Conservation (phyloP, 2,113 vertebrate species). For the Oncorhynchus kisutch region DNA sequence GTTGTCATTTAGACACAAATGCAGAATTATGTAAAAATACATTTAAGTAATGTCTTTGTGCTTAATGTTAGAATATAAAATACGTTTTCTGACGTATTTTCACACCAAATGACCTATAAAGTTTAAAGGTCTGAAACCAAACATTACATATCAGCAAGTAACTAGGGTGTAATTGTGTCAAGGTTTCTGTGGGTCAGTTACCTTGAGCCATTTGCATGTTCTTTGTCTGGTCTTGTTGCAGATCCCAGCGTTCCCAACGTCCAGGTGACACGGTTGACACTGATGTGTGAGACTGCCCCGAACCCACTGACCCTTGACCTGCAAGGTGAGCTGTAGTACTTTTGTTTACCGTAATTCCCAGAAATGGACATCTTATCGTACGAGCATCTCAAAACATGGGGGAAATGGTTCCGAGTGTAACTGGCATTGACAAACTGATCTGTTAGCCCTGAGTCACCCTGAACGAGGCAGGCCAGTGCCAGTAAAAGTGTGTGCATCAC, state of each 20-base stretch:
- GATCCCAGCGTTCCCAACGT: slow-evolving; percentile 84
- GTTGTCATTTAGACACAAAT: background rate
- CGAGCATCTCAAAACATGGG: background rate
- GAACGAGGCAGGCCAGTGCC: background rate
- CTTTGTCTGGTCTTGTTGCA: slow-evolving; percentile 39
- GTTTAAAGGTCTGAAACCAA: too few relatives aligned
- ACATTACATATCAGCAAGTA: too few relatives aligned
- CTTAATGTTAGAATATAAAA: too few relatives aligned
- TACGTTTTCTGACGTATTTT: too few relatives aligned
- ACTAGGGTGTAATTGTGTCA: too few relatives aligned
- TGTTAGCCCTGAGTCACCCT: background rate
- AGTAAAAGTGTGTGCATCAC: background rate
- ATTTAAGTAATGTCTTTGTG: too few relatives aligned
- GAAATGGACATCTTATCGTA: too few relatives aligned
- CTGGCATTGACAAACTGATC: background rate
- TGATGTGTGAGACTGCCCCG: slow-evolving; percentile 80
- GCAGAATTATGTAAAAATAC: too few relatives aligned
- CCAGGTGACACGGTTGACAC: slow-evolving; percentile 84
- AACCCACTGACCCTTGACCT: slow-evolving; percentile 85
- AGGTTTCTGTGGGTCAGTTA: background rate
- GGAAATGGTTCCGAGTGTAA: background rate
- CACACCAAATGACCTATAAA: too few relatives aligned
- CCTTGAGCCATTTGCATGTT: background rate
- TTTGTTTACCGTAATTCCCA: too few relatives aligned
- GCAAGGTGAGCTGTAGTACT: slow-evolving; percentile 72